These are phyloP conservation scores for Neomicropteryx cornuta DNA, from an alignment of 1,140 invertebrate species.

Conservation along the genomic window DNA sequence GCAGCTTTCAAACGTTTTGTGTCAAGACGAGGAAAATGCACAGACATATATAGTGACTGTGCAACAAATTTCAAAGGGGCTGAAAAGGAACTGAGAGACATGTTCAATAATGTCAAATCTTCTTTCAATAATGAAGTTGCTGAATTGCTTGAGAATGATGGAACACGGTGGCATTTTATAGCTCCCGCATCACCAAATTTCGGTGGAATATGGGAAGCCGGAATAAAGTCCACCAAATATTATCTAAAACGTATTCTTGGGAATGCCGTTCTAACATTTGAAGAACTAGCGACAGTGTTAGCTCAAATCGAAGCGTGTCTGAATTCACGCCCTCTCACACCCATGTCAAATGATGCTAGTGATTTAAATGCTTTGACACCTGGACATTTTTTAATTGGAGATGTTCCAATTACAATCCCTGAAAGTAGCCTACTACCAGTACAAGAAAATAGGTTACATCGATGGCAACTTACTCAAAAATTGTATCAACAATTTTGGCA, in stretches of 20 bases:
- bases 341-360: conserved; percentile 10
- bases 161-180: conserved; percentile 28
- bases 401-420: conserved; percentile 7
- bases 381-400: conserved; percentile 14
- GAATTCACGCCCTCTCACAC: conserved; percentile 14
- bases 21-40: conserved; percentile 15
- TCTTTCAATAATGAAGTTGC: conserved; percentile 7
- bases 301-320: conserved; percentile 18
- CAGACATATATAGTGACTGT: conserved; percentile 19
- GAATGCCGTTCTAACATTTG: conserved; percentile 14
- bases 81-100: conserved; percentile 12
- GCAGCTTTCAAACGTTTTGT: conserved; percentile 22
- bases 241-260: conserved; percentile 24
- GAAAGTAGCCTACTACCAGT: conserved; percentile 6
- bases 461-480: conserved; percentile 12
- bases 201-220: conserved; percentile 22
- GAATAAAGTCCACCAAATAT: conserved; percentile 10
- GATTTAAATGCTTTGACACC: conserved; percentile 13
- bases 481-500: conserved; percentile 13
- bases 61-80: conserved; percentile 27
- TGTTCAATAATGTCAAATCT: conserved; percentile 5
- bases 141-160: conserved; percentile 6
- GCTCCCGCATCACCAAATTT: conserved; percentile 23
- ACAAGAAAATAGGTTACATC: not conserved
- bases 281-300: conserved; percentile 17